Evolutionary conservation across 2,888 invertebrate genomes (phyloP).

Genomic region (Xanthia togata): DNA sequence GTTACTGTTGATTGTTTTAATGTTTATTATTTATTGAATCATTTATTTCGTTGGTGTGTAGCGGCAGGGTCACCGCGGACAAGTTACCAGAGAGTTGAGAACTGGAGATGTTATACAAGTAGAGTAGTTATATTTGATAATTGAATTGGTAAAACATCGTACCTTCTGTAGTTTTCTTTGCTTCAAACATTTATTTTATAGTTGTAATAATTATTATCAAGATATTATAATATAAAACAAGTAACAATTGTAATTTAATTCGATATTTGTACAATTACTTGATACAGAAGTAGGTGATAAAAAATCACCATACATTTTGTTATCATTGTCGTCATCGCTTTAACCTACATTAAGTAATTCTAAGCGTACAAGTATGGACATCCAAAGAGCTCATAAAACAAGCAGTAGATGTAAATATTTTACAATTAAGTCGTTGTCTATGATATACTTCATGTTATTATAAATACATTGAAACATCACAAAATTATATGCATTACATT

Average conservation of each 20-base stretch:
- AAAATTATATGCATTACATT: constrained; percentile 10
- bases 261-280: background rate
- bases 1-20: constrained; percentile 31
- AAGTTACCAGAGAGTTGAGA: background rate
- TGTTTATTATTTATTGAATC: constrained; percentile 39
- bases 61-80: background rate
- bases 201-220: background rate
- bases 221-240: background rate
- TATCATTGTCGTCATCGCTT: background rate
- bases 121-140: no score
- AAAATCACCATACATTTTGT: background rate
- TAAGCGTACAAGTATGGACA: constrained; percentile 2
- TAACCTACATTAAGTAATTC: background rate
- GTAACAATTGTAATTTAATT: background rate
- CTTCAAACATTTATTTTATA: background rate
- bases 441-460: background rate
- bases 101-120: background rate
- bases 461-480: background rate
- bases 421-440: background rate
- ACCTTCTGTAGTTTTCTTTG: background rate
- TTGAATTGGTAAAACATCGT: background rate
- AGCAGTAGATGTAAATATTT: constrained; percentile 29
- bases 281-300: background rate
- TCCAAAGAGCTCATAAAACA: constrained; percentile 23
- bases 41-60: background rate